These are phyloP conservation scores for Hepsetus odoe DNA, from an alignment of 2,113 vertebrate genomes.

Conservation along the genomic window DNA sequence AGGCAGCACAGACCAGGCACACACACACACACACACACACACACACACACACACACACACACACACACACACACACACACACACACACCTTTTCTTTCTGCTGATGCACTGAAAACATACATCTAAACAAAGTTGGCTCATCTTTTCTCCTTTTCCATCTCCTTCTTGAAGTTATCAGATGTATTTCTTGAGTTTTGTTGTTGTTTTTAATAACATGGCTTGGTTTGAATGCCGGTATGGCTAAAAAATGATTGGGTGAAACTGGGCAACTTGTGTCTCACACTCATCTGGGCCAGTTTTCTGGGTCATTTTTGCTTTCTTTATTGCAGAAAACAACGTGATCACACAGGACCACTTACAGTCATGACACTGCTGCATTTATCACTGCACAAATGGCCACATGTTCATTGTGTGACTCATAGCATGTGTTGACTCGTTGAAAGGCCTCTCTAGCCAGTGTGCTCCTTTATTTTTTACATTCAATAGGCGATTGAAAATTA, in stretches of 20 bases:
- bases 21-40: not conserved
- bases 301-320: no score
- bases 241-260: not conserved
- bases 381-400: not conserved
- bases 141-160: not conserved
- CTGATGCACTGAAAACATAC: not conserved
- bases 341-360: not conserved
- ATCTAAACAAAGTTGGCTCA: not conserved
- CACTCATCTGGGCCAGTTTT: not conserved
- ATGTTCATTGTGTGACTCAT: no score
- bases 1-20: not conserved
- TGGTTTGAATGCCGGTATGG: not conserved
- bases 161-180: not conserved
- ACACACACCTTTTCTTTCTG: not conserved
- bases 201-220: conserved; percentile 4
- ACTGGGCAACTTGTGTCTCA: not conserved
- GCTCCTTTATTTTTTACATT: no score
- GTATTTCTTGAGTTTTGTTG: not conserved
- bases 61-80: not conserved
- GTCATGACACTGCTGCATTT: not conserved
- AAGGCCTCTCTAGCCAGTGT: no score
- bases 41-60: not conserved
- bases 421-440: no score
- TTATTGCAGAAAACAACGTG: not conserved
- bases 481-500: no score